These are phyloP conservation scores for Catocala nupta DNA, from an alignment of 2,888 invertebrate genomes.

Conservation along the genomic window DNA sequence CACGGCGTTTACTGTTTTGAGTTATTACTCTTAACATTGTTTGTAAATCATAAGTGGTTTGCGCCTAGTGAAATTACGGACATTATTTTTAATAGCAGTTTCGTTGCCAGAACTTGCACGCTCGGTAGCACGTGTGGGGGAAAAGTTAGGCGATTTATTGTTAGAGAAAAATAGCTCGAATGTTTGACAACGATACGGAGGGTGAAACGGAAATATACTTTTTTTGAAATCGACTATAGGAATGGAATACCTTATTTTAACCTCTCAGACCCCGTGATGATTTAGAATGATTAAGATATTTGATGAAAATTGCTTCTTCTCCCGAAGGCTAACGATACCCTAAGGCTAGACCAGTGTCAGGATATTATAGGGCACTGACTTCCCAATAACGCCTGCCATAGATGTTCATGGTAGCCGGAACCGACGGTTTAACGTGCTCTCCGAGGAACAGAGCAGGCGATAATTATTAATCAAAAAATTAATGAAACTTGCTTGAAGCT, in stretches of 20 bases:
- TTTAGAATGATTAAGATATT: background rate
- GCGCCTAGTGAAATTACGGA: slow-evolving; percentile 35
- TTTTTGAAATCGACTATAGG: background rate
- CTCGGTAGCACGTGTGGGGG: slow-evolving; percentile 8
- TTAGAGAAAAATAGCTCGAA: slow-evolving; percentile 11
- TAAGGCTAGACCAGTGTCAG: too few species aligned
- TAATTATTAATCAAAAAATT: too few species aligned
- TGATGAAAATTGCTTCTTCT: too few species aligned
- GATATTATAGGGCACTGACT: too few species aligned
- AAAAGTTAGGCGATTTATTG: background rate
- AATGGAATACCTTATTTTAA: background rate
- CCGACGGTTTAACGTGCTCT: too few species aligned
- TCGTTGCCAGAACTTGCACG: slow-evolving; percentile 38
- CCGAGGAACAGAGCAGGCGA: too few species aligned
- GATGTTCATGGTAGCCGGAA: too few species aligned
- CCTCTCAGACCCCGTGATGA: too few species aligned
- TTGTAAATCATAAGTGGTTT: slow-evolving; percentile 35
- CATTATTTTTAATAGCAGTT: slow-evolving; percentile 32
- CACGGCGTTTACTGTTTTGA: slow-evolving; percentile 36
- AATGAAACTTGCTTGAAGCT: too few species aligned
- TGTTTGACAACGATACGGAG: slow-evolving; percentile 8
- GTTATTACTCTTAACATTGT: slow-evolving; percentile 31
- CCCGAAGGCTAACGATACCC: too few species aligned
- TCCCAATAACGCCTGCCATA: too few species aligned
- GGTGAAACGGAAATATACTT: background rate